Base-by-base conservation (phyloP, 2,113 vertebrate genomes). In the Macrotus californicus region DNA sequence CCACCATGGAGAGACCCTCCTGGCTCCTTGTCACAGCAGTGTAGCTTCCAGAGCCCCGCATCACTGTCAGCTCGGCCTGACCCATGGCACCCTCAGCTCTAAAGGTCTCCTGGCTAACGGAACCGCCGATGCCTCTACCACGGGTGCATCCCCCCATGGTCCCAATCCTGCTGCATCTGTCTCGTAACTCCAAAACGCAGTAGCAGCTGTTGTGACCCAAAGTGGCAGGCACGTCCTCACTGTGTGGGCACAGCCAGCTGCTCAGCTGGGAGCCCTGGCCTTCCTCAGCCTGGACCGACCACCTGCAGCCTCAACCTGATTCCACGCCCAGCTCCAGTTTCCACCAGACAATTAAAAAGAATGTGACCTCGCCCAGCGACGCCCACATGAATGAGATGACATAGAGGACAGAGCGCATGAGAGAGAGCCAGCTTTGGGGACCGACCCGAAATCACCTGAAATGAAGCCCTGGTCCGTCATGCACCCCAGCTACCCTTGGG, bases 311-410 rank as follows among this genome's bases (percentile, higher is more conserved):
- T 46, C 9, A 26, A 3, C 22, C 76, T 6, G 26, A 75, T 36
- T 41, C 56, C 61, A 21, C 0, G 29, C n/a, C 29, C 31, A 39
- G 34, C 21, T 34, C 50, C 3, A 0, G 52, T 59, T 88, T 21
- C 70, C n/a, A 54, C 56, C 59, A 8, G n/a, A 43, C 31, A 36
- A n/a, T 41, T 15, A 41, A 16, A 46, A 48, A 46, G 41, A 22
- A n/a, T 0, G 1, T 54, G n/a, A n/a, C 31, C 87, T 48, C 3
- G 2, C 48, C 56, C n/a, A 34, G 13, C 0, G 7, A 34, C 2
- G 10, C 19, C 54, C 2, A 1, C 0, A 0, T 1, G 52, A 21
- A n/a, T 5, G 43, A 26, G 41, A 36, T 50, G 46, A 54, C 1
- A 21, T 0, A 41, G 12, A 76, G 67, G 79, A 89, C 7, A 11